Percentiles rank a stretch among this genome's conserved stretches.
These are phyloP conservation scores for Clarias platycephalus DNA, from an alignment of 2,797 vertebrate genomes.

Conservation along the genomic window DNA sequence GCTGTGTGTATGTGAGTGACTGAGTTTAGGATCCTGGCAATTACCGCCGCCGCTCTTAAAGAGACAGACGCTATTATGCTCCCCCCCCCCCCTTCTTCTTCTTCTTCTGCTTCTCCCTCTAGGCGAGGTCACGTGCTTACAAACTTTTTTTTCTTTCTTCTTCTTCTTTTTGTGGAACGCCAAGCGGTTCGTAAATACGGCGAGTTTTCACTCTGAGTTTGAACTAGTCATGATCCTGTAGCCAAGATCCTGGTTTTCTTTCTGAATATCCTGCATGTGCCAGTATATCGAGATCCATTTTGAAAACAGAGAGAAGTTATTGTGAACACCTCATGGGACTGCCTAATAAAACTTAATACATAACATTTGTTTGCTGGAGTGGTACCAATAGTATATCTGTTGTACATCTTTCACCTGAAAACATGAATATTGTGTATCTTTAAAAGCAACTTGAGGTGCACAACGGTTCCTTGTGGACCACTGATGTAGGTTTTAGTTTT, in stretches of 20 bases:
- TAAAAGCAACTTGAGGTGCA: background rate
- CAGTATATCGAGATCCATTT: background rate
- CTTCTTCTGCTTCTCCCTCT: constrained; percentile 66
- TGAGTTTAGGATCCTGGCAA: constrained; percentile 89
- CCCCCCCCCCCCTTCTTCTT: constrained; percentile 62
- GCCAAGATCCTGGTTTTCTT: background rate
- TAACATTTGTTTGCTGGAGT: background rate
- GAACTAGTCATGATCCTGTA: background rate
- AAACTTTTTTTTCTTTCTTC: constrained; percentile 53
- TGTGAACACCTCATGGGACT: background rate
- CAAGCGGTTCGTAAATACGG: background rate
- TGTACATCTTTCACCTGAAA: background rate
- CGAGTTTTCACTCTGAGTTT: background rate
- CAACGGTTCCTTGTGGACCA: no score
- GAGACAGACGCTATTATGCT: constrained; percentile 80
- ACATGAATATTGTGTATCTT: background rate
- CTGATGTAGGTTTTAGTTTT: background rate
- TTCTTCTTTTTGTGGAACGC: constrained; percentile 16
- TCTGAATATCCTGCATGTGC: background rate
- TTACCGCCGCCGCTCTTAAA: constrained; percentile 93
- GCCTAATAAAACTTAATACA: background rate
- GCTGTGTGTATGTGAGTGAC: constrained; percentile 91
- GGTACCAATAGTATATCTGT: background rate
- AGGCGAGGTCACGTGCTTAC: constrained; percentile 70
- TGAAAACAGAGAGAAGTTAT: background rate